Conservation (phyloP, 2,113 vertebrate species). For the Donacobius atricapilla region DNA sequence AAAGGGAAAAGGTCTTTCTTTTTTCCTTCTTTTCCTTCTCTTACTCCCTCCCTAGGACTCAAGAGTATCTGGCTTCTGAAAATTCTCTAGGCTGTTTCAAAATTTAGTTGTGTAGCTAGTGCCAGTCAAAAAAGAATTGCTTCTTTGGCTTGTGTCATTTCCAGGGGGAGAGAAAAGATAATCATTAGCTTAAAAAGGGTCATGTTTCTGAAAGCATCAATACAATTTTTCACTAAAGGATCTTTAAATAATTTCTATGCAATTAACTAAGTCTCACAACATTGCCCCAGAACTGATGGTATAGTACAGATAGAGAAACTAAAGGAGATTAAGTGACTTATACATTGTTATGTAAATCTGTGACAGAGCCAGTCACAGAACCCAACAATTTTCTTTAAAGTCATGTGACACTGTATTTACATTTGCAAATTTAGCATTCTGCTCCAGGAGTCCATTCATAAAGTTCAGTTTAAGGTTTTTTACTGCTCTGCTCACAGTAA, state of each 20-base stretch:
- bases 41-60: neutral
- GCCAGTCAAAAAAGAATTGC: neutral
- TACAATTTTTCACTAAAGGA: neutral
- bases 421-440: neutral
- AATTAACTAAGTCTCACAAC: constrained; percentile 31
- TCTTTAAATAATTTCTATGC: constrained; percentile 25
- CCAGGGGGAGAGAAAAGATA: neutral
- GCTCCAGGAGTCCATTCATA: neutral
- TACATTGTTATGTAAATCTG: constrained; percentile 36
- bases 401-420: constrained; percentile 2
- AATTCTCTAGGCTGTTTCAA: neutral
- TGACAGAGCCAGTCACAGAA: neutral
- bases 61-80: neutral
- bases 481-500: neutral
- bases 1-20: neutral
- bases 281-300: neutral
- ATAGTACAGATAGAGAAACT: constrained; percentile 27
- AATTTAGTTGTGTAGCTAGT: neutral
- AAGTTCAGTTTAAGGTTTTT: neutral
- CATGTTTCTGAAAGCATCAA: neutral
- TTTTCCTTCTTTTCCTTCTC: neutral
- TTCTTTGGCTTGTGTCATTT: neutral
- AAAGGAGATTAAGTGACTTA: constrained; percentile 34
- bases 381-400: constrained; percentile 14
- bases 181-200: neutral